Percentiles rank a stretch among this genome's conserved stretches.
These are phyloP conservation scores for Alloplasta piceator DNA, from an alignment of 2,888 invertebrate species.

Conservation along the genomic window DNA sequence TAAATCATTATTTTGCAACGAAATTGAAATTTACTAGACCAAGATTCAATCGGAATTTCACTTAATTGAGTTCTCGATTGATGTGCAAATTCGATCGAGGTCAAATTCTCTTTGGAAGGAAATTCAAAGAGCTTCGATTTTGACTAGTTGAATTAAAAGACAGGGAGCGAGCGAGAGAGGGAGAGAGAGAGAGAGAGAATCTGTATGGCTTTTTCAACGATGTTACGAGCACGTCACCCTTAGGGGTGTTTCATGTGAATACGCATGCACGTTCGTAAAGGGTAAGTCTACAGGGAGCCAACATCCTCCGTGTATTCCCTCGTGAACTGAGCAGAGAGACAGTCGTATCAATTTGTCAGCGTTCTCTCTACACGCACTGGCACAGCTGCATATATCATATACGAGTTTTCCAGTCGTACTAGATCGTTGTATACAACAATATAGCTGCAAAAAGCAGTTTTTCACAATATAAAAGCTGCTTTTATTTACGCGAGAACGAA, in stretches of 20 bases:
- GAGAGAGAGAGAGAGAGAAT: too few species aligned
- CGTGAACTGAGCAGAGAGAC: conserved; percentile 39
- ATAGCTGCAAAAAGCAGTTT: background rate
- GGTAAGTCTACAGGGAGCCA: background rate
- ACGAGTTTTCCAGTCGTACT: background rate
- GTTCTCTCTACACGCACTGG: conserved; percentile 23
- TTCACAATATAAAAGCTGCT: background rate
- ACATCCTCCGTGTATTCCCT: conserved; percentile 34
- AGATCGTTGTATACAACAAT: background rate
- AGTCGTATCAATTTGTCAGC: conserved; percentile 62
- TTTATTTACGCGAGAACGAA: conserved; percentile 8
- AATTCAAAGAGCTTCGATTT: too few species aligned
- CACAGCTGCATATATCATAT: background rate
- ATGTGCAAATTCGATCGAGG: too few species aligned
- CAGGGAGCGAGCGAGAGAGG: too few species aligned
- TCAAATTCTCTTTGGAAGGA: too few species aligned
- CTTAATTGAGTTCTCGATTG: too few species aligned
- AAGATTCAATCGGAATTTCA: too few species aligned
- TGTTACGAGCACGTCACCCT: too few species aligned
- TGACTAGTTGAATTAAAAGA: too few species aligned
- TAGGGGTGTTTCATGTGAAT: background rate
- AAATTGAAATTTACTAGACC: too few species aligned
- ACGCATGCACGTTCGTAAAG: background rate
- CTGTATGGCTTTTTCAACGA: too few species aligned
- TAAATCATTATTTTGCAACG: too few species aligned